A percentile compares a stretch with the other conserved stretches of the same genome.
These are phyloP conservation scores for Pollachius pollachius DNA, from an alignment of 2,113 vertebrate genomes.

Conservation along the genomic window DNA sequence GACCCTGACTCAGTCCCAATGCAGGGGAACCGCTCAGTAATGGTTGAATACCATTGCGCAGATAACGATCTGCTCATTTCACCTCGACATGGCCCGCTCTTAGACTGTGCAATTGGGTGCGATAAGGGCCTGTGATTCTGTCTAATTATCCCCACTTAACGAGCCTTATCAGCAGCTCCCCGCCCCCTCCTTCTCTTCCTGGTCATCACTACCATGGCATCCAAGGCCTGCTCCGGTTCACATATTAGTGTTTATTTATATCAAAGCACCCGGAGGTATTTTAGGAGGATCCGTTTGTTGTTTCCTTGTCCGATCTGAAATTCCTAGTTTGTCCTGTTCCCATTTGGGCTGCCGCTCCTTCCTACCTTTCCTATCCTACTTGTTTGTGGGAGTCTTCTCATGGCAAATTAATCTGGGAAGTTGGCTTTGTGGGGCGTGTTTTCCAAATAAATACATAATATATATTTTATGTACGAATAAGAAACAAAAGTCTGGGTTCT, in stretches of 20 bases:
- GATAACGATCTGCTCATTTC: constrained; percentile 59
- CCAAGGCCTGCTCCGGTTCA: constrained; percentile 19
- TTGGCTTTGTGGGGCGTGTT: constrained; percentile 11
- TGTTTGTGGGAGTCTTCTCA: constrained; percentile 22
- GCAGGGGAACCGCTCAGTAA: constrained; percentile 37
- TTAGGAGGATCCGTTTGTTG: constrained; percentile 56
- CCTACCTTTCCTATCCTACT: constrained; percentile 81
- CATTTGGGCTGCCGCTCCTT: constrained; percentile 78
- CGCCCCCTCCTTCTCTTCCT: constrained; percentile 61
- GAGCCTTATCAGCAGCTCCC: constrained; percentile 59
- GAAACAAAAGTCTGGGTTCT: too few species aligned
- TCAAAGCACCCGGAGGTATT: constrained; percentile 46
- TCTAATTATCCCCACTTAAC: constrained; percentile 62
- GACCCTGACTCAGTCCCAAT: constrained; percentile 27
- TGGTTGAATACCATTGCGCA: constrained; percentile 53
- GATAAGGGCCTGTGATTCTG: constrained; percentile 50
- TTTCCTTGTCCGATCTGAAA: constrained; percentile 52
- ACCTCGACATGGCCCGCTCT: constrained; percentile 45
- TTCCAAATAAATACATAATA: neutral
- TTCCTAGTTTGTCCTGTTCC: constrained; percentile 72
- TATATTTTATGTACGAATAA: neutral
- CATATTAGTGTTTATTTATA: constrained; percentile 64
- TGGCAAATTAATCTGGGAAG: constrained; percentile 27
- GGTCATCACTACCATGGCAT: constrained; percentile 42
- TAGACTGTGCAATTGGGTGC: constrained; percentile 41